phyloP scores from a whole-genome alignment of 2,797 vertebrate species.

The Callimico goeldii region DNA sequence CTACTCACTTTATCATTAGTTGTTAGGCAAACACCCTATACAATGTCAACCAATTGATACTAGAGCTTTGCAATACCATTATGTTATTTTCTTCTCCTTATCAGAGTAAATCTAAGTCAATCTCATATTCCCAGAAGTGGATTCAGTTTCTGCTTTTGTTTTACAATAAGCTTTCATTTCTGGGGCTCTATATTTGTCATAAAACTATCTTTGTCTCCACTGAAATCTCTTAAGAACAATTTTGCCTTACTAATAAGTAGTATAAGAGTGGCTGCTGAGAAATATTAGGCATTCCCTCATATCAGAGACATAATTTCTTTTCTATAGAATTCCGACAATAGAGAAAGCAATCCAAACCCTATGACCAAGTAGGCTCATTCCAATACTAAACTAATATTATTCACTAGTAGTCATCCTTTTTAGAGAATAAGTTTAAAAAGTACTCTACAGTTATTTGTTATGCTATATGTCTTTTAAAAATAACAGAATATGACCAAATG shows the following conservation, averaged over 20 bases:
- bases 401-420: neutral
- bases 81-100: neutral
- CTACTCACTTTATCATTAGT: neutral
- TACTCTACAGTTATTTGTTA: neutral
- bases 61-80: neutral
- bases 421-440: neutral
- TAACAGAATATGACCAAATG: neutral
- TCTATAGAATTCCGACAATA: neutral
- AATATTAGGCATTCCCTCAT: neutral
- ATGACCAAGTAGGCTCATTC: neutral
- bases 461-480: neutral
- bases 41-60: neutral
- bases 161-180: neutral
- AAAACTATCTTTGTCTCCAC: neutral
- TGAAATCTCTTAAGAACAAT: neutral
- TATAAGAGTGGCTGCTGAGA: neutral
- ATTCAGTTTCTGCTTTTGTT: neutral
- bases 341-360: neutral
- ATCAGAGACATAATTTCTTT: neutral
- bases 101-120: neutral
- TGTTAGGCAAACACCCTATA: neutral
- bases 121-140: neutral
- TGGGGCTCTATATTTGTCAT: neutral
- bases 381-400: neutral
- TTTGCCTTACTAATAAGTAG: neutral